Conservation (phyloP, 2,797 vertebrate genomes). For the Notolabrus celidotus region DNA sequence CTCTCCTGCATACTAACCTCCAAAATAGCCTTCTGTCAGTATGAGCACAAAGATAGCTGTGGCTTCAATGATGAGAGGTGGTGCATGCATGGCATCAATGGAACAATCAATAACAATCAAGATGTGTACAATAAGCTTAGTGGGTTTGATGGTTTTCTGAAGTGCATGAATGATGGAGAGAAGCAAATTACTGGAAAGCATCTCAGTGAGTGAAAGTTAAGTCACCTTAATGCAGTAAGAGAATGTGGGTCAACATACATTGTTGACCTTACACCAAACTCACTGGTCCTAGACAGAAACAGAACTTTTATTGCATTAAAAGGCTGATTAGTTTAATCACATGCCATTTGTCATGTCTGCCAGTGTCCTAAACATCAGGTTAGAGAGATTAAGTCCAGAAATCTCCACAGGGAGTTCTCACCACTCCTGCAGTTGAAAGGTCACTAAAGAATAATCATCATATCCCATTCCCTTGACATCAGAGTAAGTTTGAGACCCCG, state of each 20-base stretch:
- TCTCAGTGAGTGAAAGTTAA: background rate
- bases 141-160: conserved; percentile 50
- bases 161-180: conserved; percentile 2
- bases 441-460: conserved; percentile 62
- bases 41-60: conserved; percentile 80
- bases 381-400: conserved; percentile 29
- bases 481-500: background rate
- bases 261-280: conserved; percentile 4
- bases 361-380: conserved; percentile 31
- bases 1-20: conserved; percentile 81
- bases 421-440: conserved; percentile 53
- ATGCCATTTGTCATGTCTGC: conserved; percentile 6
- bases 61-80: conserved; percentile 60
- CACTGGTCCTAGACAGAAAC: background rate
- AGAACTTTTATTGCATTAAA: background rate
- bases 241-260: background rate
- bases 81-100: conserved; percentile 57
- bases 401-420: conserved; percentile 51
- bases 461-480: background rate
- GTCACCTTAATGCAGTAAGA: background rate
- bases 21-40: conserved; percentile 86
- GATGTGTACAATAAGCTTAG: conserved; percentile 39
- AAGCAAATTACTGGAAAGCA: background rate
- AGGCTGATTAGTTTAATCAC: conserved; percentile 19
- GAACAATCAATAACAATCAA: conserved; percentile 48